phyloP scores from a whole-genome alignment of 2,888 invertebrate genomes.

The Noctuana brunneofusca region DNA sequence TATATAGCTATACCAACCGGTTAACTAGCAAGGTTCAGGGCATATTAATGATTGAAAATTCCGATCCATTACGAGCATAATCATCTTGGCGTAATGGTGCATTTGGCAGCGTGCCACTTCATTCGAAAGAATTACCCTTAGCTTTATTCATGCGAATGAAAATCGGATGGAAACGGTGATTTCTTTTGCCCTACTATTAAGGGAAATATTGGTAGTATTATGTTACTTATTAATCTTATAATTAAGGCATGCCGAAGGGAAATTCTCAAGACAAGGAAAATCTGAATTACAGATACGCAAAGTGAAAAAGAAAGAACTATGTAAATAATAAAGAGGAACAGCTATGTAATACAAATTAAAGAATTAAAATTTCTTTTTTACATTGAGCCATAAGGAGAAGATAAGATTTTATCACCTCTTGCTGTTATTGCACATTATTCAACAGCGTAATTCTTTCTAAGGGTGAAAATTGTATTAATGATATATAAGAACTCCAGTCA shows the following conservation, averaged over 20 bases:
- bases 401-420: too few relatives aligned
- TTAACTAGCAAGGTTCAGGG: constrained; percentile 24
- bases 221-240: too few relatives aligned
- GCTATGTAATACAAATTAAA: too few relatives aligned
- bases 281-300: too few relatives aligned
- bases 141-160: constrained; percentile 48
- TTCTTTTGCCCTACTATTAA: neutral
- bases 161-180: neutral
- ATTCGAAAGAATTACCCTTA: constrained; percentile 48
- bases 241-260: too few relatives aligned
- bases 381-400: too few relatives aligned
- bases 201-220: neutral
- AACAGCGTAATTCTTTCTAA: neutral
- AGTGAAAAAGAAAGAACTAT: too few relatives aligned
- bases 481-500: neutral
- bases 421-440: neutral
- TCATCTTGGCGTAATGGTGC: constrained; percentile 40
- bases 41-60: constrained; percentile 29
- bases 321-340: too few relatives aligned
- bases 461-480: neutral
- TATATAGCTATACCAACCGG: too few relatives aligned
- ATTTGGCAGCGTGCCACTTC: constrained; percentile 59
- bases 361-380: too few relatives aligned
- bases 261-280: too few relatives aligned
- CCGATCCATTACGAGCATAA: constrained; percentile 28